Evolutionary conservation across 2,113 vertebrate species (phyloP).

Genomic region (Clarias magur): DNA sequence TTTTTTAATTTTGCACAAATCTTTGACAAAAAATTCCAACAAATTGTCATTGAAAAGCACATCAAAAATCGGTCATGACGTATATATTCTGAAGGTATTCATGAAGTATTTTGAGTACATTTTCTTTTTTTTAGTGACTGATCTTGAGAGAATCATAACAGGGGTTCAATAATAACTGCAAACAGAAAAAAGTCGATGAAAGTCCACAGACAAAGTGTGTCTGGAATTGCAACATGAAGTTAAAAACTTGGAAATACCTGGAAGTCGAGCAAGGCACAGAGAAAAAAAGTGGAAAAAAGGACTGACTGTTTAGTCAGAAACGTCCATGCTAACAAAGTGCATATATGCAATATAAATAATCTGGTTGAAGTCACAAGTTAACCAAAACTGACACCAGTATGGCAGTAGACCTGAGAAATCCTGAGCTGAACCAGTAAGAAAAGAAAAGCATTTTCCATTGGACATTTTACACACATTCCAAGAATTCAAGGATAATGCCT

Average conservation of each 20-base stretch:
- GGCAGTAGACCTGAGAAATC: background rate
- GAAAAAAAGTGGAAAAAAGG: background rate
- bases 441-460: constrained; percentile 57
- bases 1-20: background rate
- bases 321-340: background rate
- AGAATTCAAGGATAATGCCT: constrained; percentile 60
- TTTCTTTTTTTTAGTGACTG: too few species aligned
- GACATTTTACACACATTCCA: constrained; percentile 54
- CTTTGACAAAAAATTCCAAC: background rate
- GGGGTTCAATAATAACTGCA: background rate
- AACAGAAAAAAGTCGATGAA: background rate
- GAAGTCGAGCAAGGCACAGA: background rate
- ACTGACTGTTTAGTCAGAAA: background rate
- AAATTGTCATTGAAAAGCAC: background rate
- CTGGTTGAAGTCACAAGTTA: background rate
- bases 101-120: background rate
- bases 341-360: background rate
- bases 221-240: background rate
- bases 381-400: background rate
- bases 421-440: constrained; percentile 36
- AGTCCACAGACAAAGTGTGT: background rate
- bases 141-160: background rate
- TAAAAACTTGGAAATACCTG: background rate
- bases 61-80: background rate
- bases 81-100: too few species aligned